A percentile compares a stretch with the other conserved stretches of the same genome.
These are phyloP conservation scores for Micromesistius poutassou DNA, from an alignment of 2,797 vertebrate species.

Conservation along the genomic window DNA sequence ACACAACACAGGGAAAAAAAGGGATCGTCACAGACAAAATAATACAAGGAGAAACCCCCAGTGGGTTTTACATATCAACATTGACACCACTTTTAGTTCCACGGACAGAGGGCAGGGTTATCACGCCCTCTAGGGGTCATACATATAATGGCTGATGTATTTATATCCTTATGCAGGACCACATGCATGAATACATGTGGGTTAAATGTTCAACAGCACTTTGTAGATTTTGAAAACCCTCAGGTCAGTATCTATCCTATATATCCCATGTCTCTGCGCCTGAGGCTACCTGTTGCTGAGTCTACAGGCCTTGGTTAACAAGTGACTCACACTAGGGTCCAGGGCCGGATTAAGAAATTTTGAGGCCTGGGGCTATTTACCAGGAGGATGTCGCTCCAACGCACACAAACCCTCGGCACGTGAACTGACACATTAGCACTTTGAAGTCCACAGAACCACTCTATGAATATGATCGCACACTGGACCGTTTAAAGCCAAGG, in stretches of 20 bases:
- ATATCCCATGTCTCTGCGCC: background rate
- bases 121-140: conserved; percentile 55
- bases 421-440: too few species aligned
- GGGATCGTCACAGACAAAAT: conserved; percentile 22
- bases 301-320: conserved; percentile 22
- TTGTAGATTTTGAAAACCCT: background rate
- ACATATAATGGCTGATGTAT: conserved; percentile 16
- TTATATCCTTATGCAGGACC: background rate
- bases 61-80: conserved; percentile 6
- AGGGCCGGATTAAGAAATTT: too few species aligned
- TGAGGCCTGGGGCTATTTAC: too few species aligned
- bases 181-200: background rate
- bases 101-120: conserved; percentile 8
- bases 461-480: too few species aligned
- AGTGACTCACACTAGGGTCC: conserved; percentile 28
- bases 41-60: conserved; percentile 19
- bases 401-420: too few species aligned
- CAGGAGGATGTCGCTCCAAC: too few species aligned
- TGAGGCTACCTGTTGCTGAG: conserved; percentile 32
- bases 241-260: background rate
- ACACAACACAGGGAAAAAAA: conserved; percentile 40
- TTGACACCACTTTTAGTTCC: conserved; percentile 13
- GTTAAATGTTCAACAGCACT: background rate
- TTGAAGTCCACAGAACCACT: too few species aligned
- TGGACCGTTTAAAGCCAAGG: too few species aligned